Base-by-base conservation (phyloP, 2,888 invertebrate species). In the Plebejus argus region DNA sequence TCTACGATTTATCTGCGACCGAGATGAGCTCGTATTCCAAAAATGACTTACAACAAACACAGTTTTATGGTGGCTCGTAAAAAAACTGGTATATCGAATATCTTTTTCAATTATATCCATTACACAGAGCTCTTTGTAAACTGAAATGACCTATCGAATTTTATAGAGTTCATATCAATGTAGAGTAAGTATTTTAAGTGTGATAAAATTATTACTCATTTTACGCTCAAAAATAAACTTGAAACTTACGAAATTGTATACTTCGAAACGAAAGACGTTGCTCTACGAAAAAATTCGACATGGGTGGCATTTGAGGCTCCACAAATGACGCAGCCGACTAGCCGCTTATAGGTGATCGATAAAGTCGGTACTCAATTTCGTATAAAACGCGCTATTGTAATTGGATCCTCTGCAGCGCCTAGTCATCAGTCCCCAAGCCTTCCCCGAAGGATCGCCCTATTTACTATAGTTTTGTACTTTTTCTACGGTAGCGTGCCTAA, bases 11-110 rank as follows among this genome's bases (percentile, higher is more conserved):
- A 92, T 92, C 90, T 89, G 87, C 88, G 88, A 89, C 90, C 91
- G 89, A 91, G 91, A 91, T 91, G 92, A 91, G 91, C 86, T 90
- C 90, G 91, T 90, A 91, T 91, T 90, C 92, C 90, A 89, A 90
- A 92, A 91, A 91, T 89, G 89, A 91, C 90, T 91, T 89, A 90
- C 89, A 90, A 86, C 91, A 92, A 91, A 92, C 91, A 92, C 82
- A 84, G 87, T 90, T 92, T 92, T 92, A 92, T 91, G 88, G 81
- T 87, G 87, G 89, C 89, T 91, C 91, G 81, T 78, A 79, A 78
- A 72, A 76, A 49, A 78, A 76, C 76, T 78, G 53, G 53, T 70
- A 56, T 76, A 76, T 78, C 72, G 61, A 45, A 76, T 78, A 61
- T 72, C 49, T 66, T 10, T 78, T 76, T 78, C 45, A 53, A 33